Evolutionary conservation across 2,888 invertebrate species (phyloP), one percentile per base, ranked within the genome.

Genomic region (Limnephilus auricula): DNA sequence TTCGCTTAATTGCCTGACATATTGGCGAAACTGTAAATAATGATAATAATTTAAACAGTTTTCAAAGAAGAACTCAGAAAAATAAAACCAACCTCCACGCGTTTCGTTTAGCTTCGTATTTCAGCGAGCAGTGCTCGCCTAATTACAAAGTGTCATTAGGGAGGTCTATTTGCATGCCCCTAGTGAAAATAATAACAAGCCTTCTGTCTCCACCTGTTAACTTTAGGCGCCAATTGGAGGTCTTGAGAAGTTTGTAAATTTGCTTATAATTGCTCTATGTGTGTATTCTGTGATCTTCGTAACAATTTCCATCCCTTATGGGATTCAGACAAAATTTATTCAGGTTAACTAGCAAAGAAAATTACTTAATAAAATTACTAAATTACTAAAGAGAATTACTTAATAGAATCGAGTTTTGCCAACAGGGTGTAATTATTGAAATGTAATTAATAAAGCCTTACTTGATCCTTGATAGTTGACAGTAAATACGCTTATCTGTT

Each of bases 141-240:
- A 85, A 85, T 85, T 85, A 85, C n/a, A n/a, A 85, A 85, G 85
- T 85, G 85, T 45, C 85, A 40, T 85, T 85, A 85, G 85, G 40
- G 85, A 85, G 45, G 37, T n/a, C 45, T 85, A 85, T 85, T 85
- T 85, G 85, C 85, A 85, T 40, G 85, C 45, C 85, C 40, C 85
- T 85, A 45, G 85, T 85, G 37, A 30, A 85, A 85, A 85, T 85
- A 85, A 85, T 85, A 85, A 85, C 85, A 85, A 85, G 45, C 85
- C 85, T 65, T 40, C 45, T n/a, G 45, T n/a, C 40, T 84, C 30
- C 30, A 40, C 85, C 85, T 85, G 40, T 40, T 37, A n/a, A 85
- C 40, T 85, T 85, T 9, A 37, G 15, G 25, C 85, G 40, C 40
- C 85, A 37, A 85, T 85, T 85, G 37, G n/a, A 85, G 85, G 85